Evolutionary conservation across 2,888 invertebrate genomes (phyloP).

Genomic region (Philonicus albiceps): DNA sequence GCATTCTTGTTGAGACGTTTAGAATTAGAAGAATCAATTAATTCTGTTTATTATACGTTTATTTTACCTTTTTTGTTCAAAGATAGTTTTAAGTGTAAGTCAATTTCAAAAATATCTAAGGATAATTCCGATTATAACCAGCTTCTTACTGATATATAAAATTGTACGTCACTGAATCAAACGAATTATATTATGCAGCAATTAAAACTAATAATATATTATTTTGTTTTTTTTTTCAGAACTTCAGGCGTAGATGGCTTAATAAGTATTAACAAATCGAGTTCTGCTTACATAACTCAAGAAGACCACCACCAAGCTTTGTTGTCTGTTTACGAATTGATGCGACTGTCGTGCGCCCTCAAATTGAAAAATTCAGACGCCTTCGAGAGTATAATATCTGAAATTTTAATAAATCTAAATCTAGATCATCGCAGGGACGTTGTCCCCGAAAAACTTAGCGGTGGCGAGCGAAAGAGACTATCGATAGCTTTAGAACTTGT

Average conservation of each 20-base stretch:
- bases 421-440: constrained; percentile 59
- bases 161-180: too few relatives aligned
- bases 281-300: constrained; percentile 85
- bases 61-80: too few relatives aligned
- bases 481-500: constrained; percentile 84
- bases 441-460: constrained; percentile 69
- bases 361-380: constrained; percentile 66
- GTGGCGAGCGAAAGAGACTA: constrained; percentile 81
- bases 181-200: background rate
- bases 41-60: too few relatives aligned
- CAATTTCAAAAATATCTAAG: too few relatives aligned
- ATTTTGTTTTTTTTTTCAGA: constrained; percentile 58
- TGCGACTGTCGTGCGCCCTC: constrained; percentile 79
- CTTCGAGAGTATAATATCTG: constrained; percentile 56
- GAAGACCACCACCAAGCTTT: constrained; percentile 77
- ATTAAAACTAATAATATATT: too few relatives aligned
- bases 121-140: too few relatives aligned
- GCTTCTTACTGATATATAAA: too few relatives aligned
- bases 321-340: constrained; percentile 77
- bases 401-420: constrained; percentile 59
- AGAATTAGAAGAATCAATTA: too few relatives aligned
- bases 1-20: too few relatives aligned
- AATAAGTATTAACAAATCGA: constrained; percentile 74
- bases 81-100: too few relatives aligned
- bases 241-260: constrained; percentile 73